A percentile compares a stretch with the other conserved stretches of the same genome.
phyloP scores from a whole-genome alignment of 2,113 vertebrate genomes.

The Mixornis gularis region DNA sequence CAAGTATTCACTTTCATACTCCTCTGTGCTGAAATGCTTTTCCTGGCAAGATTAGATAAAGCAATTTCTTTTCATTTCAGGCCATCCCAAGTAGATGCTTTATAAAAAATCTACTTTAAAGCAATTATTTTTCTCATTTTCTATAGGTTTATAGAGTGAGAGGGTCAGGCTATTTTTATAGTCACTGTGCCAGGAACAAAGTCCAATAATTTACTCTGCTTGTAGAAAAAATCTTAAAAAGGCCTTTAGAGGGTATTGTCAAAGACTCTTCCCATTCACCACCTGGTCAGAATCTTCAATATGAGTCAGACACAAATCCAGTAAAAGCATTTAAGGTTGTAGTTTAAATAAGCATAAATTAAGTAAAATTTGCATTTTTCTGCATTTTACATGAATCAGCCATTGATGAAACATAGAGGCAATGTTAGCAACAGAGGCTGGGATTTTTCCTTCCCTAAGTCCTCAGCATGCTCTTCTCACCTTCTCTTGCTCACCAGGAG shows the following conservation, averaged over 20 bases:
- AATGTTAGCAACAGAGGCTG: neutral
- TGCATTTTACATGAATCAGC: neutral
- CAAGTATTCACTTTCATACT: constrained; percentile 4
- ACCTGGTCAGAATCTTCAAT: neutral
- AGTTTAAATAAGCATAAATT: neutral
- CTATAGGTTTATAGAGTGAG: neutral
- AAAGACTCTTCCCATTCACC: neutral
- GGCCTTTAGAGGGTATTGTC: neutral
- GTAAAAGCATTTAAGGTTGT: neutral
- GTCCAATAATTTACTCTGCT: neutral
- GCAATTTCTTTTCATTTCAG: constrained; percentile 52
- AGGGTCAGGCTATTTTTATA: neutral
- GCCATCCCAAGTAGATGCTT: constrained; percentile 22
- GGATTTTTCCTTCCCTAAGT: neutral
- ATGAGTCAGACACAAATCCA: neutral
- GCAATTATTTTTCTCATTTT: constrained; percentile 20
- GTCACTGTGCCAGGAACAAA: constrained; percentile 10
- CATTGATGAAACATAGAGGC: neutral
- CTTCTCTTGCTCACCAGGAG: neutral
- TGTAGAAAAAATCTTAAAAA: neutral
- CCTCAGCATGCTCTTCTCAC: accelerated
- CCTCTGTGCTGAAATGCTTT: constrained; percentile 38
- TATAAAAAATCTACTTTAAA: constrained; percentile 42
- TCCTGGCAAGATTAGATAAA: constrained; percentile 58
- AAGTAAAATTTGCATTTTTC: neutral